Evolutionary conservation across 1,140 invertebrate genomes (phyloP), one percentile per base, ranked within the genome.

Genomic region (Penaeus indicus): DNA sequence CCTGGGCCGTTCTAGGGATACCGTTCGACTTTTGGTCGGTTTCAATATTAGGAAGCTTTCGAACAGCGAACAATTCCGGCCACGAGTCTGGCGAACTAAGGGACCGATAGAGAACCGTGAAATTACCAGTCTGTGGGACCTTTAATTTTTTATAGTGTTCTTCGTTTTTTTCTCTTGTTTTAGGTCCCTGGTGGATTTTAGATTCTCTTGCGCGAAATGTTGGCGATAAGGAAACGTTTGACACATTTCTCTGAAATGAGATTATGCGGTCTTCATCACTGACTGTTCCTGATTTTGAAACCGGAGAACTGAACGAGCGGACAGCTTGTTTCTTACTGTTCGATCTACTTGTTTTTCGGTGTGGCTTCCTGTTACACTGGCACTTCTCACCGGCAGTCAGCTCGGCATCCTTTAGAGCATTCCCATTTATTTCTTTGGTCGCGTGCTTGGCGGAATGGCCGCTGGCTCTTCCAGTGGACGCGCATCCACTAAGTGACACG

Each of bases 31-130:
- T 38, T 63, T 63, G 47, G 54, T n/a, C n/a, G 3, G 27, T 78
- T 16, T 25, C 5, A 1, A 27, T 5, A 32, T 3, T 13, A 64
- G 19, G 27, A 42, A 60, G 25, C 18, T 54, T 21, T 25, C 67
- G 60, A 10, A 19, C 42, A 16, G 21, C 21, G n/a, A 77, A 38
- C 72, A 18, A 21, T 25, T 84, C 60, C 16, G 18, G 42, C 81
- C 81, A 88, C 8, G n/a, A 81, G 18, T 84, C 87, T 7, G 87
- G 87, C 27, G 81, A 88, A 67, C 87, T 88, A 22, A 84, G 67
- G 19, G 87, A 88, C 61, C 87, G 63, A 47, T 25, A 62, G 60
- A 88, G 60, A 25, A 25, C 25, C 18, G 7, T 64, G 32, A 61
- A 69, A 27, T 22, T 32, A 25, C 11, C n/a, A 21, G 11, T 32